Conservation (phyloP, 2,888 invertebrate genomes). For the Chirona hameri region DNA sequence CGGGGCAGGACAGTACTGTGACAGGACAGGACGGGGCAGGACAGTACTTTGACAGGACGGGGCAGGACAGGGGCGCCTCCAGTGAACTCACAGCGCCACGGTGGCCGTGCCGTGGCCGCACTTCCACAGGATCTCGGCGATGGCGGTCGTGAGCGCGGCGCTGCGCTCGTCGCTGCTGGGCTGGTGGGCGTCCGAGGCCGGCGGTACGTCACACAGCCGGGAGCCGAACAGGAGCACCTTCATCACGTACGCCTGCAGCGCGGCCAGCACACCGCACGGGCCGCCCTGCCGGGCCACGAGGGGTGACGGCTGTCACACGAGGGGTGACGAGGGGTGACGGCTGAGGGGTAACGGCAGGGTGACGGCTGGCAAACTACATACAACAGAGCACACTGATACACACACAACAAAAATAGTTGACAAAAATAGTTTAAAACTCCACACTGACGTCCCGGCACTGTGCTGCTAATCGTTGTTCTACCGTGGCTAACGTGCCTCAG, state of each 20-base stretch:
- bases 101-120: constrained; percentile 40
- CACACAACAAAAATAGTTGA: no score
- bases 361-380: no score
- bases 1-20: no score
- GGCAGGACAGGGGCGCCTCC: no score
- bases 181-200: constrained; percentile 37
- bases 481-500: no score
- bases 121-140: constrained; percentile 44
- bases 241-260: constrained; percentile 52
- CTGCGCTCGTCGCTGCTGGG: constrained; percentile 37
- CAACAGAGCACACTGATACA: no score
- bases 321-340: background rate
- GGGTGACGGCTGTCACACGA: background rate
- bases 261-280: constrained; percentile 54
- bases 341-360: background rate
- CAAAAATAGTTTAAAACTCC: no score
- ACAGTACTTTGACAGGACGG: no score
- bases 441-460: no score
- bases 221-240: constrained; percentile 49
- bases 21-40: no score
- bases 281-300: constrained; percentile 47
- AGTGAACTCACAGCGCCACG: constrained; percentile 41
- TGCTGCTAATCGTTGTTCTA: no score
- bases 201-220: constrained; percentile 31
- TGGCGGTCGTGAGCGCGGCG: constrained; percentile 38